Evolutionary conservation across 2,113 vertebrate genomes (phyloP).

Genomic region (Stegastes partitus): DNA sequence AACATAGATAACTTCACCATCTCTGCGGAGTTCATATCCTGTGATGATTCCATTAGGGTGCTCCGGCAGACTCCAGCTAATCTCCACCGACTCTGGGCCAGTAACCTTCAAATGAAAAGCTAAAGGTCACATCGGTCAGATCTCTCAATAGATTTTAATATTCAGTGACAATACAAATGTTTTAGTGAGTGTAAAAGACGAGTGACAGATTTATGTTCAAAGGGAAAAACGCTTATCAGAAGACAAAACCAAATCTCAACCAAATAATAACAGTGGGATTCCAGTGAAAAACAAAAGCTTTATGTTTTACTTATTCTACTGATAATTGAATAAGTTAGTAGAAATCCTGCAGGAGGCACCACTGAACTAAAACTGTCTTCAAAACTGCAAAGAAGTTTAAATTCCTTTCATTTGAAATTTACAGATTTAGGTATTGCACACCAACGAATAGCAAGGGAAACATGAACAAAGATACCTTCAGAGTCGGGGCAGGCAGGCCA

Average conservation of each 20-base stretch:
- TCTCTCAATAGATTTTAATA: not conserved
- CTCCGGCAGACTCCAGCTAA: constrained; percentile 89
- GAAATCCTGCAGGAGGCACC: no score
- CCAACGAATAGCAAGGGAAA: not conserved
- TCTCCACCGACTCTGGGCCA: constrained; percentile 90
- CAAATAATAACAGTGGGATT: not conserved
- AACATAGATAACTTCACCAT: constrained; percentile 87
- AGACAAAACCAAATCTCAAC: not conserved
- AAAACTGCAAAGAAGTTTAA: not conserved
- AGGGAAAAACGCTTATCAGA: not conserved
- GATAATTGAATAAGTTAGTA: no score
- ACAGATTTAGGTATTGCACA: not conserved
- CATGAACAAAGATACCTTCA: constrained; percentile 77
- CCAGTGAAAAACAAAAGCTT: not conserved
- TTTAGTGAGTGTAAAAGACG: not conserved
- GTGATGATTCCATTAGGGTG: constrained; percentile 91
- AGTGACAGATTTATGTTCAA: not conserved
- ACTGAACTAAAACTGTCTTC: not conserved
- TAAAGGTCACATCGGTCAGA: constrained; percentile 25
- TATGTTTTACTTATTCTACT: not conserved
- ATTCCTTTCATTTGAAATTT: not conserved
- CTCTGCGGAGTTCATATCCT: constrained; percentile 89
- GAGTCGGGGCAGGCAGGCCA: constrained; percentile 83
- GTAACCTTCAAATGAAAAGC: constrained; percentile 86
- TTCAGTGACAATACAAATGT: not conserved